Conservation (phyloP, 2,113 vertebrate genomes). For the Etheostoma spectabile region DNA sequence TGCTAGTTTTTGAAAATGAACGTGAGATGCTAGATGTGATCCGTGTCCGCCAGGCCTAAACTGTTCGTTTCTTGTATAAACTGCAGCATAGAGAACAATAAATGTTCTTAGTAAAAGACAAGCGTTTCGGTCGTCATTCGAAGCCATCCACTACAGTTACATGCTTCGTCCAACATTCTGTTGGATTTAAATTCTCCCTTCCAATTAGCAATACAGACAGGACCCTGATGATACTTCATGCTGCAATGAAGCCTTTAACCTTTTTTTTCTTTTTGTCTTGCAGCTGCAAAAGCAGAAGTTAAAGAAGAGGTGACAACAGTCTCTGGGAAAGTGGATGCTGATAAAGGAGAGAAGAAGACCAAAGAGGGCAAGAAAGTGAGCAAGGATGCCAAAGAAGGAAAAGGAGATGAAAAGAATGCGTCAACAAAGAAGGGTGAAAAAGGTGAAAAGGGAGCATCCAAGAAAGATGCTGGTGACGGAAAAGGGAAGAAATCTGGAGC, state of each 20-base stretch:
- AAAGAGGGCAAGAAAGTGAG: constrained; percentile 79
- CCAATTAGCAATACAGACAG: constrained; percentile 24
- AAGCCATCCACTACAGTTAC: too few species aligned
- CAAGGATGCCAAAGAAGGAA: constrained; percentile 78
- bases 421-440: constrained; percentile 68
- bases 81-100: too few species aligned
- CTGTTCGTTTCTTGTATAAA: too few species aligned
- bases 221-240: constrained; percentile 10
- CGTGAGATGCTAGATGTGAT: too few species aligned
- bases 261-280: not conserved
- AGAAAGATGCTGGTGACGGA: constrained; percentile 61
- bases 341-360: constrained; percentile 78
- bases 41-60: too few species aligned
- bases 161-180: constrained; percentile 22
- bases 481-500: constrained; percentile 70
- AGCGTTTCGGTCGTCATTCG: too few species aligned
- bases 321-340: constrained; percentile 81
- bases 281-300: constrained; percentile 79
- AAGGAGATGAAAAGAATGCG: constrained; percentile 73
- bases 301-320: constrained; percentile 81
- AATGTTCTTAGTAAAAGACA: too few species aligned
- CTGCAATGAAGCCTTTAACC: constrained; percentile 7
- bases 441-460: constrained; percentile 60
- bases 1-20: too few species aligned
- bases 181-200: constrained; percentile 25